Conservation (phyloP, 1,140 invertebrate species). For the Holcopasites calliopsidis region DNA sequence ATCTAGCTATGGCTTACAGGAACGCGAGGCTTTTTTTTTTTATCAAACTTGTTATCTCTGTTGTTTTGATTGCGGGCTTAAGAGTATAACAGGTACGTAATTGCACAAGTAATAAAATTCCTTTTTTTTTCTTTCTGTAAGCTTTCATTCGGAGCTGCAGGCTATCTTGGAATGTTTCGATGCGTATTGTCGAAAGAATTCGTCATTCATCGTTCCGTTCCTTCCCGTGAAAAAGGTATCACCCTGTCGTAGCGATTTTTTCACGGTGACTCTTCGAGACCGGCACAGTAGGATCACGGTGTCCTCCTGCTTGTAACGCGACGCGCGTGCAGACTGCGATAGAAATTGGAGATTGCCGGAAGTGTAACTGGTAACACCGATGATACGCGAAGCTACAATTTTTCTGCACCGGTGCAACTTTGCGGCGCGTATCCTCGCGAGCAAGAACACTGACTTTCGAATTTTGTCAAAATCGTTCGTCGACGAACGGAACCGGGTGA, state of each 20-base stretch:
- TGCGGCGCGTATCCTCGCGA: neutral
- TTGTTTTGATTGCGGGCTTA: conserved; percentile 57
- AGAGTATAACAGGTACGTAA: conserved; percentile 58
- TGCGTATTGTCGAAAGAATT: conserved; percentile 8
- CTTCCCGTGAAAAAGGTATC: neutral
- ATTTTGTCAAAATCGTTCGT: no score
- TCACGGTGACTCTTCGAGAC: neutral
- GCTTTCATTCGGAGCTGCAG: neutral
- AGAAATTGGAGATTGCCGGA: conserved; percentile 22
- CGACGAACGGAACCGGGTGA: no score
- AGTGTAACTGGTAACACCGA: neutral
- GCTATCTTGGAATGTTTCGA: neutral
- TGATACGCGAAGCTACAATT: neutral
- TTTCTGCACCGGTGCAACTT: neutral
- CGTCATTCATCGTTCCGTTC: neutral
- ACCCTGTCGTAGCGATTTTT: neutral
- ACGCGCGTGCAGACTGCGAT: neutral
- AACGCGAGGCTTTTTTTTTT: conserved; percentile 24
- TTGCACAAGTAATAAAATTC: neutral
- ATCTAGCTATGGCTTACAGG: neutral
- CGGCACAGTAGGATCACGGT: neutral
- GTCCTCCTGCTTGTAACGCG: neutral
- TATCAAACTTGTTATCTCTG: neutral
- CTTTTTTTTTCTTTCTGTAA: neutral
- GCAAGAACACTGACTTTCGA: no score